Base-by-base conservation (phyloP, 2,113 vertebrate species). In the Mesembrinibis cayennensis region DNA sequence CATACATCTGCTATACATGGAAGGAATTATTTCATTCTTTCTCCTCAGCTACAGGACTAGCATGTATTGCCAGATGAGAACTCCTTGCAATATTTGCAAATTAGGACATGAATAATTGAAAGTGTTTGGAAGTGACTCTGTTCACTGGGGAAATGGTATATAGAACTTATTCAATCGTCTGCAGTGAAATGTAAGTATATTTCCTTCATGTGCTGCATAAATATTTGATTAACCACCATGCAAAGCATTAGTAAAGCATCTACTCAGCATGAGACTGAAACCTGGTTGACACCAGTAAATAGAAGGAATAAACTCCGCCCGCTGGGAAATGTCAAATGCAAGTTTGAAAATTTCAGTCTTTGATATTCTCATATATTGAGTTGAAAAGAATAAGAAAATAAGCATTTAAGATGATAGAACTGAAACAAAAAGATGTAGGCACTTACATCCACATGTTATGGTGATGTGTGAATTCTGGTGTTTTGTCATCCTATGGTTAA, bases 51-150 rank as follows among this genome's bases (percentile, higher is more conserved):
- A 82, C 22, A 61, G 32, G 45, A 38, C 45, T 92, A 70, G 23
- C 17, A 91, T 50, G 36, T 10, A 56, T 90, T 93, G 50, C 36
- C 26, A 49, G 86, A 91, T 83, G 90, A 95, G 61, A 92, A 80
- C 56, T 58, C 50, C 27, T 94, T 93, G 82, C 32, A 82, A 93
- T 96, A 94, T 92, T 96, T 95, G 62, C 59, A 96, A 96, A 94
- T 96, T 89, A 96, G 36, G 34, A 58, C 26, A 91, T 93, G 61
- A 96, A 95, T 96, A 96, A 96, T 93, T 95, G n/a, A 97, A 88
- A 82, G 40, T 71, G 22, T 97, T 97, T 96, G 88, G 66, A 91
- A 11, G 17, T 92, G 61, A 70, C 63, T 91, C 42, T 86, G 34
- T 87, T 94, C 93, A 80, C 55, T 52, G 23, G 58, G 78, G 88